Evolutionary conservation across 2,113 vertebrate species (phyloP), one percentile per base, ranked within the genome.

Genomic region (Prinia subflava): DNA sequence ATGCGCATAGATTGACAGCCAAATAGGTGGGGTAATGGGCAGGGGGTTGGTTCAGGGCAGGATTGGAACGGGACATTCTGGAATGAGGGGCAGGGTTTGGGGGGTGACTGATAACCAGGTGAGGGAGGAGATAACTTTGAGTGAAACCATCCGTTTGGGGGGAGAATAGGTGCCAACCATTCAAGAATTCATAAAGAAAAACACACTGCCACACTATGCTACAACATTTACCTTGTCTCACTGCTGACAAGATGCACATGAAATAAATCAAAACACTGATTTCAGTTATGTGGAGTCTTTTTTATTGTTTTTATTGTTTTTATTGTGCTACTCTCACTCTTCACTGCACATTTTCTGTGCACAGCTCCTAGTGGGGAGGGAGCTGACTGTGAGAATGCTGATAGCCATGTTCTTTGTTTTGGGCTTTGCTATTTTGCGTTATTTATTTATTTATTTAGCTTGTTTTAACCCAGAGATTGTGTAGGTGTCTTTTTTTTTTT

Each of bases 301-400:
- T 39, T 39, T 39, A 39, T 39, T 20, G 10, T 49, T 74, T 10
- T 18, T 11, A 91, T 30, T 89, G 20, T 3, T 82, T 97, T 89
- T 87, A 82, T 92, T 95, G 57, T 83, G 42, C 63, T 89, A 49
- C 35, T 94, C 59, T 95, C 42, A 84, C n/a, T 94, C 77, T 87
- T 83, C 57, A 68, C 25, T 87, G 89, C 63, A 76, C 24, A 73
- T 89, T 89, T 86, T 69, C 74, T 92, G 28, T 77, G 68, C 31
- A 37, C 52, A 46, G 3, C 19, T 92, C 23, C 19, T 11, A 35
- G 28, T 33, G 15, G 50, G 83, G 25, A 11, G 12, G 14, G 20
- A 80, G 81, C 7, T 42, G 25, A 63, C 47, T 70, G 13, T 25
- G 49, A 67, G 65, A 20, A 31, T 33, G 59, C 6, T 31, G 19